phyloP scores from a whole-genome alignment of 2,888 invertebrate species.

The Hirtodrosophila cameraria region DNA sequence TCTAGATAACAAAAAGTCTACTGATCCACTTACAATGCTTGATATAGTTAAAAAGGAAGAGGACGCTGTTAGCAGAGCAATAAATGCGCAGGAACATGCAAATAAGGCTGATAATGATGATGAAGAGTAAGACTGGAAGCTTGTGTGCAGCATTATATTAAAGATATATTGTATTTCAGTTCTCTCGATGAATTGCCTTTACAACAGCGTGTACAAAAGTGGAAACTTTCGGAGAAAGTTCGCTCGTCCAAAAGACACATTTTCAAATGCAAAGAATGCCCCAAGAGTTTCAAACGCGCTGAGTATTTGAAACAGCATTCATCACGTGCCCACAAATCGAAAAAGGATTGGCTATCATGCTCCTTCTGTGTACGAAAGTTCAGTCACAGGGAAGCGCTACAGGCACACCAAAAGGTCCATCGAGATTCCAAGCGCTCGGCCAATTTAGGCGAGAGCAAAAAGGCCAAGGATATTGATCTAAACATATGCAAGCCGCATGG shows the following conservation, averaged over 20 bases:
- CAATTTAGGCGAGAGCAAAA: slow-evolving; percentile 63
- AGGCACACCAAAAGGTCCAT: slow-evolving; percentile 72
- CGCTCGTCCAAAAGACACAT: slow-evolving; percentile 35
- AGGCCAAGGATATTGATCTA: slow-evolving; percentile 66
- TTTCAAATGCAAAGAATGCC: slow-evolving; percentile 75
- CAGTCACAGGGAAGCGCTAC: slow-evolving; percentile 70
- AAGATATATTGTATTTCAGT: slow-evolving; percentile 21
- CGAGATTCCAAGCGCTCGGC: slow-evolving; percentile 79
- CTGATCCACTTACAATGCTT: slow-evolving; percentile 60
- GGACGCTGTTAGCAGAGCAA: slow-evolving; percentile 2
- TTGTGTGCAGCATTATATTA: background rate
- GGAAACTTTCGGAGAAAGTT: slow-evolving; percentile 39
- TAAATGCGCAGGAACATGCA: slow-evolving; percentile 10
- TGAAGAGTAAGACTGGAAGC: slow-evolving; percentile 44
- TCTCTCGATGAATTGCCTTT: slow-evolving; percentile 62
- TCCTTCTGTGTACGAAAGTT: slow-evolving; percentile 72
- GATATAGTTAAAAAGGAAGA: slow-evolving; percentile 54
- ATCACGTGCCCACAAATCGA: slow-evolving; percentile 63
- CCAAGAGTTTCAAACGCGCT: slow-evolving; percentile 74
- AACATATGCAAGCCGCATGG: slow-evolving; percentile 82
- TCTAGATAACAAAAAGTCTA: slow-evolving; percentile 40
- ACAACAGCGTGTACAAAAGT: slow-evolving; percentile 44
- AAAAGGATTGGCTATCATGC: slow-evolving; percentile 73
- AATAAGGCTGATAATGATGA: slow-evolving; percentile 42
- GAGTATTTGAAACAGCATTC: slow-evolving; percentile 78